Evolutionary conservation across 2,888 invertebrate species (phyloP), one percentile per base, ranked within the genome.

Genomic region (Plebejus anna): DNA sequence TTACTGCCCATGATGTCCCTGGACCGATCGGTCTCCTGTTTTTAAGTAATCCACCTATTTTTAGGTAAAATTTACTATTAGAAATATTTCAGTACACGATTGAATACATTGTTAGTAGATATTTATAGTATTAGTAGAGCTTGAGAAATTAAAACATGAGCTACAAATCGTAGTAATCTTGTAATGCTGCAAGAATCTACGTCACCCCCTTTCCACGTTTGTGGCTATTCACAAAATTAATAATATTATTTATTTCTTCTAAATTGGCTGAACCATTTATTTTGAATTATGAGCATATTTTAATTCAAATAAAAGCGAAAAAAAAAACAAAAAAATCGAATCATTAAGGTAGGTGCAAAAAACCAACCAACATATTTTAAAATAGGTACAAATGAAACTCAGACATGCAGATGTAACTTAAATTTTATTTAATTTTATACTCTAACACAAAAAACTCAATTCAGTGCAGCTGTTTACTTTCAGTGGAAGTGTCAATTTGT

Each of bases 1-100:
- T 85, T 85, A 83, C 85, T 86, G 84, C 82, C 82, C 82, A 80
- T 84, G 55, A 55, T 55, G 55, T 86, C 84, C 83, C 84, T 84
- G 83, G 83, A 83, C 82, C 84, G 84, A 82, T 83, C 82, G 78
- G 81, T 71, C 42, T 71, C 36, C n/a, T n/a, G 13, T 3, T 6
- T 32, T 32, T 32, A 32, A 32, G 32, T 32, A 32, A 2, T 32
- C 32, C 22, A 22, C 36, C n/a, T n/a, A 4, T 3, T 6, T 32
- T 32, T 32, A 32, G 2, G 32, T 32, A 32, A 32, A 13, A 71
- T 13, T 16, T 55, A 16, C 11, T 11, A 9, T 47, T 47, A 47
- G 47, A 47, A 47, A 42, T 9, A 7, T 47, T 47, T 47, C 47
- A 47, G 47, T 11, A 47, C 9, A 47, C 11, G 9, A 47, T 11